Base-by-base conservation (phyloP, 2,113 vertebrate species). In the Crotalus viridis region DNA sequence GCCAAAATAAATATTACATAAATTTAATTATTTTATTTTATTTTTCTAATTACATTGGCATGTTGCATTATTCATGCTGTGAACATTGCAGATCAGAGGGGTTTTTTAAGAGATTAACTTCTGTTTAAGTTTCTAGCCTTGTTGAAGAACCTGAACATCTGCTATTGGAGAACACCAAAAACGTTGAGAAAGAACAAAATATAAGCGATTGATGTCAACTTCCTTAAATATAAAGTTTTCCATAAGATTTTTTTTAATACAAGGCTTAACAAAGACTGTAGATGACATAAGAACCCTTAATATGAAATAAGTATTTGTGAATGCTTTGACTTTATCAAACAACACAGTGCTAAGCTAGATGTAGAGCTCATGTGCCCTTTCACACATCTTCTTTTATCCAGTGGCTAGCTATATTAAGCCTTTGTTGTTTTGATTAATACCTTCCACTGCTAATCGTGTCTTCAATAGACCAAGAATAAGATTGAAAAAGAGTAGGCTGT, bases 11-110 rank as follows among this genome's bases (percentile, higher is more conserved):
- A 48, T 93, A 17, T 52, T 81, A 64, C 46, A 2, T 91, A 12
- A 12, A 6, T 24, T 43, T 85, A 46, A 46, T 57, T 43, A 21
- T 92, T 56, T 64, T 2, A 28, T 52, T 95, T 54, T 59, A 46
- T 48, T 1, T 51, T 10, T 87, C 46, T 87, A 24, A 26, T 0
- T 0, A 48, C 93, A 94, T 12, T 93, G 0, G 0, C 26, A 48
- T 51, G 46, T 28, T 87, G 24, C 24, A 24, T 51, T 17, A 94
- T 57, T 21, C n/a, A 39, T 7, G 8, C 93, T 89, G 19, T 0
- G 0, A 91, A n/a, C 26, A 26, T 0, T 94, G 90, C 6, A 15
- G 26, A 24, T 90, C 55, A 48, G 88, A 90, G 39, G 61, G 56
- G 26, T 33, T 46, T 87, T 55, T 93, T 51, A 90, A 13, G 22